Evolutionary conservation across 2,888 invertebrate species (phyloP).

Genomic region (Netelia virgata): DNA sequence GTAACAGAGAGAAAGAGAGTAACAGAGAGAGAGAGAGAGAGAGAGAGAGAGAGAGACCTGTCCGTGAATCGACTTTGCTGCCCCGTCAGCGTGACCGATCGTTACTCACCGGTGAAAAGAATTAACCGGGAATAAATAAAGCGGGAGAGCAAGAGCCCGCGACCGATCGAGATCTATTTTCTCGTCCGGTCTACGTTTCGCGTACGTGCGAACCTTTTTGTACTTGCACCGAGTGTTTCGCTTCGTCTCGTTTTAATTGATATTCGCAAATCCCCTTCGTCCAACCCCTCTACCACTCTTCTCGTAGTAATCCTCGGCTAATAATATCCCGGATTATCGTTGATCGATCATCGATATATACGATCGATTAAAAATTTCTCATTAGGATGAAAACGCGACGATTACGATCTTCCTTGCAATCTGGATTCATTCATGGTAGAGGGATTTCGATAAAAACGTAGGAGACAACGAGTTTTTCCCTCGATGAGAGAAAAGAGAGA

Average conservation of each 20-base stretch:
- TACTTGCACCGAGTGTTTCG: constrained; percentile 5
- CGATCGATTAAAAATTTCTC: not conserved
- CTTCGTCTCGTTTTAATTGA: constrained; percentile 41
- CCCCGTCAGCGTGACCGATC: constrained; percentile 74
- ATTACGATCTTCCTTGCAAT: not conserved
- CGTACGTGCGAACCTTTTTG: not conserved
- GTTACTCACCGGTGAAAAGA: constrained; percentile 73
- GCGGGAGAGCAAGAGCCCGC: constrained; percentile 60
- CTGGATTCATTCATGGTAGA: not conserved
- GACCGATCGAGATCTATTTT: constrained; percentile 65
- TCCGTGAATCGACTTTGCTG: constrained; percentile 70
- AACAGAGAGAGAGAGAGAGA: constrained; percentile 50
- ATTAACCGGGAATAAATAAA: constrained; percentile 70
- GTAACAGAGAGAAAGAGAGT: constrained; percentile 39
- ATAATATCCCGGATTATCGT: too few relatives aligned
- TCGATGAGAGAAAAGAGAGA: not conserved
- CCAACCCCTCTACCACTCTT: not conserved
- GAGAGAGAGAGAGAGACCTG: constrained; percentile 50
- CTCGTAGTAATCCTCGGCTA: not conserved
- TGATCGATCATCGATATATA: not conserved
- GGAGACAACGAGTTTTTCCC: not conserved
- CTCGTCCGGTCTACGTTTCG: constrained; percentile 54
- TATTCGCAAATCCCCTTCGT: constrained; percentile 20
- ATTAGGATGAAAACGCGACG: not conserved
- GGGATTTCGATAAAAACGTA: not conserved